Conservation (phyloP, 2,797 vertebrate genomes). For the Sebastolobus altivelis region DNA sequence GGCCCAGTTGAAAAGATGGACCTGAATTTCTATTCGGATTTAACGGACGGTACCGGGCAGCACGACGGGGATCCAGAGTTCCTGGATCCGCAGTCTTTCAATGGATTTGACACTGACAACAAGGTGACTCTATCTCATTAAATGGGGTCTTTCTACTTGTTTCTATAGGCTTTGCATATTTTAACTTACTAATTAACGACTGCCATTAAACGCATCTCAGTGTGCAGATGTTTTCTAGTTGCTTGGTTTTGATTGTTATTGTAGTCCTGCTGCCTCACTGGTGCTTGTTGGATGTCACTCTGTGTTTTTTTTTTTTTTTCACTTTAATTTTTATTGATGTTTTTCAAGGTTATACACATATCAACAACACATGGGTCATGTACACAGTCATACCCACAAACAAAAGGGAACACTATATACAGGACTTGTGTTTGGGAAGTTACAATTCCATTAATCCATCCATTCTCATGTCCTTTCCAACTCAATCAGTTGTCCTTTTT, state of each 20-base stretch:
- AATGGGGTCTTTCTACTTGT: background rate
- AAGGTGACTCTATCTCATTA: slow-evolving; percentile 78
- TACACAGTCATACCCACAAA: too few relatives aligned
- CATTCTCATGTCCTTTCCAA: too few relatives aligned
- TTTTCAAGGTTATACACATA: too few relatives aligned
- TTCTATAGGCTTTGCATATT: background rate
- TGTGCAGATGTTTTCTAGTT: background rate
- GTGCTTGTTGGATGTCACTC: background rate
- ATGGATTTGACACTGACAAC: slow-evolving; percentile 85
- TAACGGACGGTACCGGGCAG: slow-evolving; percentile 84
- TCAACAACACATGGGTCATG: too few relatives aligned
- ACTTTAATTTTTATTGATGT: too few relatives aligned
- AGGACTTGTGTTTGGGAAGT: too few relatives aligned
- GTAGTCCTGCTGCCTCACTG: background rate
- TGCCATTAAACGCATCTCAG: slow-evolving; percentile 19
- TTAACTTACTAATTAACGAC: background rate
- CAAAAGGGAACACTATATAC: too few relatives aligned
- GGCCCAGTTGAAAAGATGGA: slow-evolving; percentile 80
- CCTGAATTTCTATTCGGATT: slow-evolving; percentile 88
- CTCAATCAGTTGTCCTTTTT: too few relatives aligned
- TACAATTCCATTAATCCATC: too few relatives aligned
- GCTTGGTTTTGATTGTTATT: background rate
- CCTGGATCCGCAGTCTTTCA: slow-evolving; percentile 85
- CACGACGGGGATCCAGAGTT: slow-evolving; percentile 84
- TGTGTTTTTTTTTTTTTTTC: too few relatives aligned